Evolutionary conservation across 2,113 vertebrate species (phyloP).

Genomic region (Tupaia tana): DNA sequence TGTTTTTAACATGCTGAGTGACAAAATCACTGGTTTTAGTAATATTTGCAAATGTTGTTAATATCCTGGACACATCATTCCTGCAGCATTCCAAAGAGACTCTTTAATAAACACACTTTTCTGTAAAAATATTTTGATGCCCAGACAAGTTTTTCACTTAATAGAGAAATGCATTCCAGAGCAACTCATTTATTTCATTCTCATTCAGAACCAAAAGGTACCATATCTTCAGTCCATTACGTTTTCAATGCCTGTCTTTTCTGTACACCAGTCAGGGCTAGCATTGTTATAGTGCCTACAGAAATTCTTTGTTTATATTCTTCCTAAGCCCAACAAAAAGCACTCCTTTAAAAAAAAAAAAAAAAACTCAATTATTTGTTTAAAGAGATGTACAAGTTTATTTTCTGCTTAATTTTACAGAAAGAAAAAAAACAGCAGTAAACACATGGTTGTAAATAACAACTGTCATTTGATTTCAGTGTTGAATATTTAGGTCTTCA

Average conservation of each 20-base stretch:
- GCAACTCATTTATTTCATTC: constrained; percentile 31
- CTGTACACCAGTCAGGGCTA: not conserved
- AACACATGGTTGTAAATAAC: not conserved
- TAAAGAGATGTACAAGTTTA: not conserved
- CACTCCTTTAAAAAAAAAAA: not conserved
- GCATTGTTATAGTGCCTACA: constrained; percentile 38
- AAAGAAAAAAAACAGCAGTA: not conserved
- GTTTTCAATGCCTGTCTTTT: not conserved
- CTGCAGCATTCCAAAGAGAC: constrained; percentile 28
- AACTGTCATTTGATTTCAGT: not conserved
- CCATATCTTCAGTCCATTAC: constrained; percentile 22
- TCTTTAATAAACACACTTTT: constrained; percentile 40
- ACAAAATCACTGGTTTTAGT: not conserved
- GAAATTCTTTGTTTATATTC: constrained; percentile 13
- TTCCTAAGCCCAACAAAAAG: not conserved
- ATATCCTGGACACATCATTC: constrained; percentile 30
- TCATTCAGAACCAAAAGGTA: constrained; percentile 20
- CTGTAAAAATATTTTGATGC: constrained; percentile 44
- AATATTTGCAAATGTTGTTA: constrained; percentile 57
- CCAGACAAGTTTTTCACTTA: constrained; percentile 48
- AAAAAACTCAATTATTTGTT: not conserved
- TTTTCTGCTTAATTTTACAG: constrained; percentile 7
- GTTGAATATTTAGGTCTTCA: not conserved
- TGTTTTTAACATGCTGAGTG: constrained; percentile 23
- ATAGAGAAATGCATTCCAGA: constrained; percentile 49